Base-by-base conservation (phyloP, 1,140 invertebrate genomes). In the Hylaeus anthracinus region DNA sequence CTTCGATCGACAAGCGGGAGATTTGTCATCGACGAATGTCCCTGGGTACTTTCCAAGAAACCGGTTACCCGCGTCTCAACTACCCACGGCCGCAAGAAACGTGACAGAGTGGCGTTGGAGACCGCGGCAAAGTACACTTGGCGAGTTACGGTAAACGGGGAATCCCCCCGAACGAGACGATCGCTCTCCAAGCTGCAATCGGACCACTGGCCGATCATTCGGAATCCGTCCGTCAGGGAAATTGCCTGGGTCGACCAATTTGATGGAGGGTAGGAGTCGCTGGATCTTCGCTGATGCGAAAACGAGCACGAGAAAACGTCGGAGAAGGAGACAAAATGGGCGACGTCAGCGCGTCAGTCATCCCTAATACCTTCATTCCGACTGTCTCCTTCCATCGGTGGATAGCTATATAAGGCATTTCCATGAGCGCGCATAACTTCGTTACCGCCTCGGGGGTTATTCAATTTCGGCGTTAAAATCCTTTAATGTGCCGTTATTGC, bases 391-490 rank as follows among this genome's bases (percentile, higher is more conserved):
- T 63, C 80, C 82, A 60, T 72, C 64, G 82, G 79, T 43, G 69
- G 77, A 72, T 76, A 60, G 83, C 84, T 84, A 81, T 67, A 76
- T 60, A 76, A 89, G 86, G 82, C 84, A 90, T 91, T 91, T 92
- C 82, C 88, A 88, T 90, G 87, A 90, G 86, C 88, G 88, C 82
- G 82, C 86, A 84, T 88, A 92, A 92, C 86, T 89, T 92, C 88
- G 90, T 93, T 92, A 92, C 86, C 87, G 84, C 85, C 86, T 87
- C 81, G 66, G 83, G 83, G 88, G 87, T 92, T 92, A 93, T 92
- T 93, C 90, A 92, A 93, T 93, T 93, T 92, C 78, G 72, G 84
- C 88, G 89, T 92, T 93, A 91, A 93, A 93, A 92, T 92, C 86
- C 90, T 91, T 88, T 92, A 93, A 93, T 92, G 89, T 89, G 90